Base-by-base conservation (phyloP, 2,797 vertebrate genomes). In the Gouania willdenowi region DNA sequence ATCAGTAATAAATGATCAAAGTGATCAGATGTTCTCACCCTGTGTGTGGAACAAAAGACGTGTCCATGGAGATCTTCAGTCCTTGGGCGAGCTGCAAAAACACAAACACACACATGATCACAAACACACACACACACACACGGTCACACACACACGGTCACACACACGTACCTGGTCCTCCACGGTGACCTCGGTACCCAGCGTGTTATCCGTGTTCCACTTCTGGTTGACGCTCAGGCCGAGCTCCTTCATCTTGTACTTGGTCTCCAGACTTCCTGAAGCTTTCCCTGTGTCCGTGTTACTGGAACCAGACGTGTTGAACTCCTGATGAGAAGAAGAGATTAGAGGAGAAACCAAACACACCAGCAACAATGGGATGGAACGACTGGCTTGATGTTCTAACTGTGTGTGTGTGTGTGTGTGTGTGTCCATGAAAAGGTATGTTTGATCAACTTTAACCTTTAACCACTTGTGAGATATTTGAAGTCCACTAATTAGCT, bases 21-120 rank as follows among this genome's bases (percentile, higher is more conserved):
- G 1, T 16, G 44, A 30, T 0, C 6, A n/a, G n/a, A n/a, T n/a
- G n/a, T n/a, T n/a, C 83, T 93, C 84, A 97, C 95, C 94, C 93
- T 56, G 95, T 98, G 78, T 97, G 98, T 36, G 95, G 95, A 75
- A 97, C 95, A 83, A 98, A 97, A 54, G 92, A 92, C 24, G 92
- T 94, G 40, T 98, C 94, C 75, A 97, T 54, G 27, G 87, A 89
- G 31, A 98, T 67, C 84, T 96, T 96, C 82, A 98, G 71, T 38
- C 95, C 95, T 43, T 89, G 86, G 52, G 89, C 80, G 69, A 97
- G 73, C 95, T 97, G 87, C 26, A 73, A 80, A 24, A 8, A 25
- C 72, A 35, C 28, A 1, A 20, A 18, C 28, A 29, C 48, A 23
- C 16, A 29, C 48, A 23, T 16, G 26, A 15, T 17, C 32, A 7